Conservation (phyloP, 2,888 invertebrate species). For the Morpho achilles region DNA sequence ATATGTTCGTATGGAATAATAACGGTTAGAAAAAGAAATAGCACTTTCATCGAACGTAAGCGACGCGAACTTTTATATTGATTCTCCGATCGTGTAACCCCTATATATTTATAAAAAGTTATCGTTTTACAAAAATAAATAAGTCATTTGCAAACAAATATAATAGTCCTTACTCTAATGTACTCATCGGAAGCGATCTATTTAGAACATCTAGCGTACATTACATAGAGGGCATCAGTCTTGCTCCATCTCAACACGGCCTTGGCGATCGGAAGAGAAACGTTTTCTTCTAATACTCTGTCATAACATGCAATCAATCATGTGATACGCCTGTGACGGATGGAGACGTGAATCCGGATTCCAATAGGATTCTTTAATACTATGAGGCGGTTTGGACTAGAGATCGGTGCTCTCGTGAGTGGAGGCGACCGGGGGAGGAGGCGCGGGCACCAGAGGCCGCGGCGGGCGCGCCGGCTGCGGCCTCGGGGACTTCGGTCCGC, state of each 20-base stretch:
- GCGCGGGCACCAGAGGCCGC: constrained; percentile 55
- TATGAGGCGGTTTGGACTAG: constrained; percentile 37
- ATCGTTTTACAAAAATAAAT: constrained; percentile 63
- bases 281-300: constrained; percentile 12
- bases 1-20: constrained; percentile 53
- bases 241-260: constrained; percentile 22
- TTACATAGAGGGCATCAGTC: constrained; percentile 39
- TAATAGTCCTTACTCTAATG: constrained; percentile 22
- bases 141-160: constrained; percentile 50
- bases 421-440: constrained; percentile 49
- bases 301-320: neutral
- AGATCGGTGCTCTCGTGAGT: constrained; percentile 51
- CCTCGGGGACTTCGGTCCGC: constrained; percentile 57
- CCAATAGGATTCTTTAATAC: constrained; percentile 7
- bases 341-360: constrained; percentile 3
- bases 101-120: constrained; percentile 19
- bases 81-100: constrained; percentile 6
- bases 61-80: constrained; percentile 5
- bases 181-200: constrained; percentile 27
- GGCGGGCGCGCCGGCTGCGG: constrained; percentile 43
- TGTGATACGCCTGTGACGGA: constrained; percentile 3
- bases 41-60: constrained; percentile 8
- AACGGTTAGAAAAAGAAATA: constrained; percentile 9
- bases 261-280: constrained; percentile 11
- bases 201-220: constrained; percentile 24